A percentile compares a stretch with the other conserved stretches of the same genome.
Evolutionary conservation across 2,113 vertebrate species (phyloP).

Genomic region (Phalacrocorax pelagicus): DNA sequence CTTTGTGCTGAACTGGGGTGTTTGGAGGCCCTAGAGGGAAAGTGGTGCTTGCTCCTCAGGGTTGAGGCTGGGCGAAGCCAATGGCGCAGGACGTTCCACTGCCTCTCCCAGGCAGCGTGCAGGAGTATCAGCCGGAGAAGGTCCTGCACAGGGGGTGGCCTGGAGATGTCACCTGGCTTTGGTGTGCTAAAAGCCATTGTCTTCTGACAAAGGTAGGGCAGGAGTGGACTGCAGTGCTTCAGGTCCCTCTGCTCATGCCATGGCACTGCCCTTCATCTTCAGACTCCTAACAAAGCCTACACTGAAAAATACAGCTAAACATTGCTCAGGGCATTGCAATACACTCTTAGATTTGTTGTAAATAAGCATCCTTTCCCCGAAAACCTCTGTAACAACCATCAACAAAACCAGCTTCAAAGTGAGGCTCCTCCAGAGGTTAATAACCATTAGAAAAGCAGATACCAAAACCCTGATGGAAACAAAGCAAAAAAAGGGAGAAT

Average conservation of each 20-base stretch:
- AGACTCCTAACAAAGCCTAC: neutral
- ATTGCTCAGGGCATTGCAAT: neutral
- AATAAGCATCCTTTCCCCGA: neutral
- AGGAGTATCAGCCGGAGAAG: neutral
- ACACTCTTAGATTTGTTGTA: neutral
- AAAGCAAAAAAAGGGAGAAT: neutral
- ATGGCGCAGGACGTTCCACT: neutral
- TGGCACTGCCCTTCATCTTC: neutral
- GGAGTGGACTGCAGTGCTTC: neutral
- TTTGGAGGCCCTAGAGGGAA: neutral
- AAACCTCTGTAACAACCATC: neutral
- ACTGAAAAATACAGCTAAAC: neutral
- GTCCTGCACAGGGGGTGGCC: neutral
- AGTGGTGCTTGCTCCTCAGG: neutral
- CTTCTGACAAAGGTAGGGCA: neutral
- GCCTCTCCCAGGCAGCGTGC: rapidly evolving
- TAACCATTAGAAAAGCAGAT: neutral
- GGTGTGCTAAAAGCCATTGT: neutral
- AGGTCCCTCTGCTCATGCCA: neutral
- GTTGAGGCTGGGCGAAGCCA: neutral
- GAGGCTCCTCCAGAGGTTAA: neutral
- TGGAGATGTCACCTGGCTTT: neutral
- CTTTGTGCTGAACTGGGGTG: neutral
- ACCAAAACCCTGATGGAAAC: neutral
- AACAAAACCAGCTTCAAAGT: neutral